Percentiles rank a stretch among this genome's conserved stretches.
phyloP scores from a whole-genome alignment of 2,888 invertebrate species.

The Amphipoea oculea region DNA sequence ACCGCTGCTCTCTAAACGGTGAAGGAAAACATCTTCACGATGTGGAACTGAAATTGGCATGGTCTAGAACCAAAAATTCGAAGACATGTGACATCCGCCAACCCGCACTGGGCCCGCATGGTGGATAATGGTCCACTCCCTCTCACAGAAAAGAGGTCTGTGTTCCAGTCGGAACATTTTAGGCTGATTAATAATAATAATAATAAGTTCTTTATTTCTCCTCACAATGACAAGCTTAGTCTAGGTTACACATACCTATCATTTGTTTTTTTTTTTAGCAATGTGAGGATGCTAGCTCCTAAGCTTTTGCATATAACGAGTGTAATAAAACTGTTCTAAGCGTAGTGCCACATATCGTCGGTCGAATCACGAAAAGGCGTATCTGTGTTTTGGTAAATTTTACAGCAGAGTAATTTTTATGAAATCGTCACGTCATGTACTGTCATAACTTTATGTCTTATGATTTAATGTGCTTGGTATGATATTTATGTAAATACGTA shows the following conservation, averaged over 20 bases:
- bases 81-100: not conserved
- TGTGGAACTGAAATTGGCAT: not conserved
- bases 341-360: slow-evolving; percentile 3
- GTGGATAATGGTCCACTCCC: not conserved
- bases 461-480: too few relatives aligned
- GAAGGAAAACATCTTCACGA: not conserved
- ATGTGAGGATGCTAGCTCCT: not conserved
- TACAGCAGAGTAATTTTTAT: too few relatives aligned
- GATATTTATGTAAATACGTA: too few relatives aligned
- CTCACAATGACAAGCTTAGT: too few relatives aligned
- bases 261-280: too few relatives aligned
- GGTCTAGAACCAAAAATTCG: not conserved
- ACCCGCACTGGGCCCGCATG: not conserved
- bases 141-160: not conserved
- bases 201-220: too few relatives aligned
- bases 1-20: not conserved
- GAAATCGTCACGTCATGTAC: too few relatives aligned
- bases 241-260: too few relatives aligned
- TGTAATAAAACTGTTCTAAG: slow-evolving; percentile 18
- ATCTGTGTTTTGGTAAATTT: too few relatives aligned
- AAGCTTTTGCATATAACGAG: slow-evolving; percentile 7
- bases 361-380: too few relatives aligned
- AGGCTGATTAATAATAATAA: not conserved
- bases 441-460: too few relatives aligned
- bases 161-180: not conserved